Evolutionary conservation across 2,113 vertebrate species (phyloP), one percentile per base, ranked within the genome.

Genomic region (Apeltes quadracus): DNA sequence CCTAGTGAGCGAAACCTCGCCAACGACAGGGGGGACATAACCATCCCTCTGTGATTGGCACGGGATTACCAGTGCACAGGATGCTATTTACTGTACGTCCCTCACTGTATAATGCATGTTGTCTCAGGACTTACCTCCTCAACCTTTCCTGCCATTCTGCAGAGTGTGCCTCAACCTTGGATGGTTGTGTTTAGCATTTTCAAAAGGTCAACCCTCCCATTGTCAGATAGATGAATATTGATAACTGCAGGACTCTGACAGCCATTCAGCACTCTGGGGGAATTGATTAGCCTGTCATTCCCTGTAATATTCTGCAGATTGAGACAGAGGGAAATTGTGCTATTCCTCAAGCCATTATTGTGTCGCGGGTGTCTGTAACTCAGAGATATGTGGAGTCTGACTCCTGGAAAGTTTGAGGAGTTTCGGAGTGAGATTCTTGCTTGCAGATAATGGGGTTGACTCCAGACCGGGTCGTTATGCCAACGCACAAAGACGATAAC

Each of bases 191-290:
- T 93, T 91, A 93, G 89, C 92, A 93, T 93, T 93, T 91, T 76
- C 48, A 9, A 93, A 93, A 91, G 92, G 90, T 92, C 90, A 92
- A 78, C 82, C 82, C 87, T 88, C 88, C 87, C 90, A 88, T 90
- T 91, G 87, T 89, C 90, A 91, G 90, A 86, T 84, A 85, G 90
- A 92, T 92, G 89, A 93, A 91, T 92, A 92, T 91, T 92, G 91
- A 93, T 93, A 93, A 91, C 90, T 88, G 90, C 88, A 88, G 86
- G 89, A 88, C 86, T 86, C 76, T 90, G 90, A 90, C 88, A 91
- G 86, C 80, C 87, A 88, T 90, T 91, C 85, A 79, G 82, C 66
- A 61, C 84, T 87, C 44, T 63, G 63, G 72, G 78, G 84, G 86
- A 89, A 92, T 92, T 91, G 90, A 93, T 93, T 93, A 88, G 84